These are phyloP conservation scores for Hydropsyche tenuis DNA, from an alignment of 1,140 invertebrate species.

Conservation along the genomic window DNA sequence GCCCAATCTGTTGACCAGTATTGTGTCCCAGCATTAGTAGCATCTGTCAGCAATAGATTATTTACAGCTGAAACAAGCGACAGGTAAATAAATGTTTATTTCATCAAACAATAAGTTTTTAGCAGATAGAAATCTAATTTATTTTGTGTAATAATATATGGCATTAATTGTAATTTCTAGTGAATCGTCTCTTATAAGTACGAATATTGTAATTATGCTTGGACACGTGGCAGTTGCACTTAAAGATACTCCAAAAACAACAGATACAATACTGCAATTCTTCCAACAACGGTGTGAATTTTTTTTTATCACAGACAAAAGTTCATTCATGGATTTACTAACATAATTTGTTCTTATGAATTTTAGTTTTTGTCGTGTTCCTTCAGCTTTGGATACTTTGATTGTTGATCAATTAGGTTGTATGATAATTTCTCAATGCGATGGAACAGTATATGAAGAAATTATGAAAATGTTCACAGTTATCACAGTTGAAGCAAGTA, in stretches of 20 bases:
- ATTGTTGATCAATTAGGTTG: constrained; percentile 97
- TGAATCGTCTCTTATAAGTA: constrained; percentile 88
- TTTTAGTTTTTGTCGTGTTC: constrained; percentile 82
- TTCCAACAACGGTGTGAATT: constrained; percentile 82
- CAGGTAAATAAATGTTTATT: constrained; percentile 59
- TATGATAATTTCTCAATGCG: constrained; percentile 93
- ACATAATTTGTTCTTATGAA: constrained; percentile 6
- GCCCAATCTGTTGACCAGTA: constrained; percentile 86
- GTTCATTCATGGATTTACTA: background rate
- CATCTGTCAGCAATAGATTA: constrained; percentile 91
- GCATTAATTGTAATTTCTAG: constrained; percentile 59
- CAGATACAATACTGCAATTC: constrained; percentile 95
- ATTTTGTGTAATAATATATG: background rate
- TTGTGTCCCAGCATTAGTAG: constrained; percentile 92
- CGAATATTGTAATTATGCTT: constrained; percentile 96
- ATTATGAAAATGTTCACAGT: constrained; percentile 98
- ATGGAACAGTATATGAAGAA: constrained; percentile 86
- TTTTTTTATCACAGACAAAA: background rate
- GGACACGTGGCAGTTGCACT: constrained; percentile 95
- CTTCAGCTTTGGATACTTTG: constrained; percentile 82
- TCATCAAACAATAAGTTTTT: no score
- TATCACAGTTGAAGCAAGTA: constrained; percentile 92
- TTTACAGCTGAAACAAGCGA: constrained; percentile 89
- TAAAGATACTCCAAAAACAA: constrained; percentile 90
- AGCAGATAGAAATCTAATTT: background rate